Conservation (phyloP, 2,113 vertebrate genomes). For the Lichenostomus cassidix region DNA sequence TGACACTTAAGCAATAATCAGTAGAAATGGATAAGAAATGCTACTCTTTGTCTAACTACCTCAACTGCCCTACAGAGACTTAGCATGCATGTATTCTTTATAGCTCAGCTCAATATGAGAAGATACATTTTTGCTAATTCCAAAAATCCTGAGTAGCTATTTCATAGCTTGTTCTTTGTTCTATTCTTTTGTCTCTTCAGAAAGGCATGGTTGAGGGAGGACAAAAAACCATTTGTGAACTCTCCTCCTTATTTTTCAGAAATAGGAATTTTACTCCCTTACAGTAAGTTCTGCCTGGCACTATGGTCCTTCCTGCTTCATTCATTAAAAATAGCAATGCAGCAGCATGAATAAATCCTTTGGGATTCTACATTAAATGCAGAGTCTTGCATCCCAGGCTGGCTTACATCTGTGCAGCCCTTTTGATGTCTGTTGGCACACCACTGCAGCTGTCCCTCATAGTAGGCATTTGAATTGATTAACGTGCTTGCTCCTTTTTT, state of each 20-base stretch:
- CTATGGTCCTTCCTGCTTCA: neutral
- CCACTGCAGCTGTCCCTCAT: neutral
- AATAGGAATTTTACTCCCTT: neutral
- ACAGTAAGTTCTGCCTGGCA: neutral
- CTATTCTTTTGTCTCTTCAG: neutral
- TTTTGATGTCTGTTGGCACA: conserved; percentile 42
- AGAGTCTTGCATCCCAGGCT: neutral
- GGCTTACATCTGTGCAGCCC: conserved; percentile 20
- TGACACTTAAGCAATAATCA: neutral
- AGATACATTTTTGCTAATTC: neutral
- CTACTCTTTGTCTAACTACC: neutral
- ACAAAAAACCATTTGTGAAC: neutral
- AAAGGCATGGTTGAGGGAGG: neutral
- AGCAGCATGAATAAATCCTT: conserved; percentile 13
- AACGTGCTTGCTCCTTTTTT: neutral
- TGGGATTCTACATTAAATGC: conserved; percentile 45
- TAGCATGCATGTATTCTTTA: neutral
- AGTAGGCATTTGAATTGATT: conserved; percentile 40
- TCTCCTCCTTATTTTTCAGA: neutral
- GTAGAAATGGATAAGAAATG: neutral
- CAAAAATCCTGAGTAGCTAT: neutral
- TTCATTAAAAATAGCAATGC: conserved; percentile 54
- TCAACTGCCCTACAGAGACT: neutral
- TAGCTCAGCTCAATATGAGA: neutral
- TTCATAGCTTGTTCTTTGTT: neutral